Evolutionary conservation across 35 echinoderm and acorn worm species (phyloP).

Genomic region (Lytechinus pictus): DNA sequence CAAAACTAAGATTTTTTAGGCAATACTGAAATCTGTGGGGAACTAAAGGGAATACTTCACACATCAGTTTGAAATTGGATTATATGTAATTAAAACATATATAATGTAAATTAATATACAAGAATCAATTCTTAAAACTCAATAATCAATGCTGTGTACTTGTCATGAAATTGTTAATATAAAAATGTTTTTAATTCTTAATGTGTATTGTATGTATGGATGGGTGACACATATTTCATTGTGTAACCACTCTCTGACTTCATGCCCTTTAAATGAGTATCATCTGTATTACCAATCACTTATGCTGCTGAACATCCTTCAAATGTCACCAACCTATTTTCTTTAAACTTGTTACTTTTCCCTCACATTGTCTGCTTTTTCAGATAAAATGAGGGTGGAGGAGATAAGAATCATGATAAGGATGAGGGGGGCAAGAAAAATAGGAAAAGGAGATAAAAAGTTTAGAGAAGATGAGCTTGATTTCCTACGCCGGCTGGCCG

Average conservation of each 20-base stretch:
- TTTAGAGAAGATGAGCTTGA: constrained; percentile 21
- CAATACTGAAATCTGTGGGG: neutral
- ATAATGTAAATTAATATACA: neutral
- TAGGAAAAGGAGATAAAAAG: neutral
- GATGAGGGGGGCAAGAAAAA: neutral
- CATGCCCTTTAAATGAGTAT: neutral
- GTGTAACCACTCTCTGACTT: neutral
- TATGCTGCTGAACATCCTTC: neutral
- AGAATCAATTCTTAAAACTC: neutral
- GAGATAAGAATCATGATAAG: neutral
- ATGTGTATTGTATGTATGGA: neutral
- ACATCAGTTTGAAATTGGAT: too few relatives aligned
- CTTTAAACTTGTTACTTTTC: neutral
- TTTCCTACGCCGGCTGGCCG: neutral
- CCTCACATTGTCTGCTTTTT: neutral
- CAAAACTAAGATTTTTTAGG: neutral
- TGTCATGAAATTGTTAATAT: neutral
- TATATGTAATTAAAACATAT: too few relatives aligned
- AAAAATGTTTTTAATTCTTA: neutral
- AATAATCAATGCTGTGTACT: neutral
- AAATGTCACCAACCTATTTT: neutral
- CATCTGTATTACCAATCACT: neutral
- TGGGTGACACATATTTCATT: neutral
- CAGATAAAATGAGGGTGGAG: neutral
- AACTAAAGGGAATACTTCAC: too few relatives aligned